Base-by-base conservation (phyloP, 2,797 vertebrate species). In the Clamator glandarius region DNA sequence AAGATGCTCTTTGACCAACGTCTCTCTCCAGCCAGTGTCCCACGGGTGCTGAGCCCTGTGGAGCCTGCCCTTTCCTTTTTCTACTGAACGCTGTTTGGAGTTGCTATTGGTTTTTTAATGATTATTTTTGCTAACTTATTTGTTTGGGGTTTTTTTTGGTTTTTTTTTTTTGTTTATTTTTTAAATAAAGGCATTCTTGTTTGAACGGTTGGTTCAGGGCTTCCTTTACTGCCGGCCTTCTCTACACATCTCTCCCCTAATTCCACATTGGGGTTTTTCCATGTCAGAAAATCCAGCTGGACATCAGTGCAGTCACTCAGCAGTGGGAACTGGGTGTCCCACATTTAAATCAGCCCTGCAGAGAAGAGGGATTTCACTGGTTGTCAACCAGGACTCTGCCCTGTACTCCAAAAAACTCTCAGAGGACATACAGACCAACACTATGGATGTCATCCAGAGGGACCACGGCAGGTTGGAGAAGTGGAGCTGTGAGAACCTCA, bases 121-220 rank as follows among this genome's bases (percentile, higher is more conserved):
- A 98, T 95, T 98, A 98, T 98, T 98, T 98, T 98, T 98, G 97
- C 98, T 99, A 99, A 99, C 97, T 99, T 99, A 99, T 99, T 99
- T 97, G 98, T 39, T 39, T 39, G 97, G 98, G 97, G 93, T 58
- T 55, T 72, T 97, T 97, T 94, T 58, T 55, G 55, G 98, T 99
- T 98, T 98, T n/a, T n/a, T n/a, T 98, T 97, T 58, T 55, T 72
- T 97, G 97, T 94, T 58, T 55, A 72, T 98, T 99, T 98, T 98
- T 98, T 97, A 98, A 98, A 99, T 99, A 98, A 98, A 98, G 90
- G 95, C 78, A 92, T 96, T 98, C 97, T 98, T 98, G 98, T 98
- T 98, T 98, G 98, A 98, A 98, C 17, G 17, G 73, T 62, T 73
- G n/a, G n/a, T n/a, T n/a, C 1, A 1, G 15, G 5, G 15, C 29